Evolutionary conservation across 53 echinoderm and acorn worm genomes (phyloP), one percentile per base, ranked within the genome.

Genomic region (Hippasteria phrygiana): DNA sequence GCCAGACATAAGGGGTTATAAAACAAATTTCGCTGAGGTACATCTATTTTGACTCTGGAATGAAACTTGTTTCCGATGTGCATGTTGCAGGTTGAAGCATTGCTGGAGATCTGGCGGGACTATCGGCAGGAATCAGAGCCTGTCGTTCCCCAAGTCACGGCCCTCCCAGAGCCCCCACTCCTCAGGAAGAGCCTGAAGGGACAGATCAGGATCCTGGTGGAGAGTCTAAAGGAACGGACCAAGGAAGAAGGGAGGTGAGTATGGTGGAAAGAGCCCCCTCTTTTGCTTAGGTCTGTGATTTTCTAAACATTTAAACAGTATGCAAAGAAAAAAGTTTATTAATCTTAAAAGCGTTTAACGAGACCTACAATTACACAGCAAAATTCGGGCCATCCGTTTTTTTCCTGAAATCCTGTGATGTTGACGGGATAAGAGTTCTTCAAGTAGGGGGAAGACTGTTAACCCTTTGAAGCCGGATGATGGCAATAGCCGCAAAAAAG

Each of bases 41-140:
- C n/a, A n/a, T n/a, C n/a, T n/a, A n/a, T 43, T 18, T 73, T 43
- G 7, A 24, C 26, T 43, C 5, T 62, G 17, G 9, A 74, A 54
- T 40, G 27, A 6, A 74, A 1, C 28, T 29, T 20, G 29, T 29
- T 50, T 50, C 14, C 48, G 47, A 7, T 69, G 29, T 43, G 13
- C 45, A n/a, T 32, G 10, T 33, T 71, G 29, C 69, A 98, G 98
- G 93, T 96, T 34, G 92, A 93, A 56, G 89, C 94, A n/a, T 66
- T 98, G 51, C 91, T 98, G 1, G 94, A 92, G 20, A 98, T 98
- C 41, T 98, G 98, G 98, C 91, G 90, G n/a, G 95, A 91, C 42
- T 98, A 92, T 37, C 82, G 94, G 31, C 72, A 87, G 4, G 95
- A 98, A 31, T 91, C 88, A 3, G 94, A 95, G 20, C 32, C 74